Evolutionary conservation across 2,113 vertebrate genomes (phyloP).

Genomic region (Platichthys flesus): DNA sequence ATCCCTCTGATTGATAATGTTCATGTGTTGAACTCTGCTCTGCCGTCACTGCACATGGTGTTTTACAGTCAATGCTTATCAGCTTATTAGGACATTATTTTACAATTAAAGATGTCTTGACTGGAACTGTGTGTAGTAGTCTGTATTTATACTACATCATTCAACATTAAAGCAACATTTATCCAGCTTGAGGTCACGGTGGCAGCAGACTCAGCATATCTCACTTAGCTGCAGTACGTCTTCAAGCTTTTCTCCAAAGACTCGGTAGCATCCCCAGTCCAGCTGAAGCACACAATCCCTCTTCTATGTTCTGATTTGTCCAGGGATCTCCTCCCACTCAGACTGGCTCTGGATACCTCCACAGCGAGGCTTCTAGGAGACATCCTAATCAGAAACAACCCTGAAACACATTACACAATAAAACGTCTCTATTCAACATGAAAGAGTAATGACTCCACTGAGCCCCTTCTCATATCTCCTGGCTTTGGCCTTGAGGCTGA

Average conservation of each 20-base stretch:
- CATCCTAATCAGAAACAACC: constrained; percentile 20
- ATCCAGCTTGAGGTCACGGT: background rate
- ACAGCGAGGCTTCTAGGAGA: constrained; percentile 16
- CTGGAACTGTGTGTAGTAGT: no score
- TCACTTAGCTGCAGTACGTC: background rate
- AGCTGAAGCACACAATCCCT: constrained; percentile 8
- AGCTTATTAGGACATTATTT: background rate
- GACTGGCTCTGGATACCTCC: background rate
- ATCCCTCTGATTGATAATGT: constrained; percentile 64
- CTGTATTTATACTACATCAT: no score
- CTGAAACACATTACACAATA: constrained; percentile 12
- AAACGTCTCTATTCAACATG: constrained; percentile 18
- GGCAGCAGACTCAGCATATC: background rate
- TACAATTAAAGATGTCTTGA: background rate
- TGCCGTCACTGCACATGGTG: constrained; percentile 25
- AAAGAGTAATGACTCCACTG: constrained; percentile 14
- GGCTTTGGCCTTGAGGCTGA: background rate
- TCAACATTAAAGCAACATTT: background rate
- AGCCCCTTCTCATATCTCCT: background rate
- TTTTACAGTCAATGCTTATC: constrained; percentile 40
- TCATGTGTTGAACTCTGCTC: constrained; percentile 68
- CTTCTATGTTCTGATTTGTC: background rate
- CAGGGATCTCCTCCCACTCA: constrained; percentile 3
- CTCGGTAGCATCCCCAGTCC: background rate
- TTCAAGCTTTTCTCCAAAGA: background rate